Conservation (phyloP, 1,140 invertebrate genomes). For the Aphelenchoides fujianensis region DNA sequence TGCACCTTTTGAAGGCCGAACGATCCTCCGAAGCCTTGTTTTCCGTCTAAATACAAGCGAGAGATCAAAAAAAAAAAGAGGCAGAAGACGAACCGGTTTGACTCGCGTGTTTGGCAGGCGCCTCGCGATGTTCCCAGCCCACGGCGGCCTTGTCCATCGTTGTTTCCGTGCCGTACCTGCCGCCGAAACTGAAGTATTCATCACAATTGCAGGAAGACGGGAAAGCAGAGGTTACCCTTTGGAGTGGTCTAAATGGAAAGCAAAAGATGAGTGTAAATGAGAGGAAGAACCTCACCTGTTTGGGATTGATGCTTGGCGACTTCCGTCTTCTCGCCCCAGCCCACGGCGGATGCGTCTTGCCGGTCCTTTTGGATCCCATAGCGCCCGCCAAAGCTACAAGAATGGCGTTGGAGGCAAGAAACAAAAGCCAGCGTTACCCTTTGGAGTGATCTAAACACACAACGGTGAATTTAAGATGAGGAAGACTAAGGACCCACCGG, state of each 20-base stretch:
- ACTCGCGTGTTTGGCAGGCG: slow-evolving; percentile 62
- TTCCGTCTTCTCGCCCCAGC: slow-evolving; percentile 66
- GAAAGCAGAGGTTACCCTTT: no score
- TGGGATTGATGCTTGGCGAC: slow-evolving; percentile 64
- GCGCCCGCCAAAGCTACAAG: slow-evolving; percentile 63
- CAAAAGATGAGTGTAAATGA: no score
- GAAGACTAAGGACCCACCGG: slow-evolving; percentile 37
- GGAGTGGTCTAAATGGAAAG: no score
- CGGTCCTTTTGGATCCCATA: slow-evolving; percentile 61
- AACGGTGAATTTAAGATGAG: no score
- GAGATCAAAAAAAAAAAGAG: slow-evolving; percentile 29
- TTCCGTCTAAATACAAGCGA: no score
- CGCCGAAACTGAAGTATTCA: no score
- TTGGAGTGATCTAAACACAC: slow-evolving; percentile 44
- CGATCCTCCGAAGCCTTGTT: slow-evolving; percentile 54
- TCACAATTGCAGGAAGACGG: no score
- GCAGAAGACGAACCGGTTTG: slow-evolving; percentile 60
- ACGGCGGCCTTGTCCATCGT: slow-evolving; percentile 47
- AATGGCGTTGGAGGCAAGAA: no score
- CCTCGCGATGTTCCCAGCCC: slow-evolving; percentile 66
- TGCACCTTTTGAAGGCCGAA: no score
- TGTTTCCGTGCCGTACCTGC: no score
- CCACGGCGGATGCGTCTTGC: slow-evolving; percentile 74
- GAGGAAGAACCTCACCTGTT: slow-evolving; percentile 56
- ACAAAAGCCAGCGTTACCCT: no score